Conservation (phyloP, 1,140 invertebrate species). For the Diploscapter pachys region DNA sequence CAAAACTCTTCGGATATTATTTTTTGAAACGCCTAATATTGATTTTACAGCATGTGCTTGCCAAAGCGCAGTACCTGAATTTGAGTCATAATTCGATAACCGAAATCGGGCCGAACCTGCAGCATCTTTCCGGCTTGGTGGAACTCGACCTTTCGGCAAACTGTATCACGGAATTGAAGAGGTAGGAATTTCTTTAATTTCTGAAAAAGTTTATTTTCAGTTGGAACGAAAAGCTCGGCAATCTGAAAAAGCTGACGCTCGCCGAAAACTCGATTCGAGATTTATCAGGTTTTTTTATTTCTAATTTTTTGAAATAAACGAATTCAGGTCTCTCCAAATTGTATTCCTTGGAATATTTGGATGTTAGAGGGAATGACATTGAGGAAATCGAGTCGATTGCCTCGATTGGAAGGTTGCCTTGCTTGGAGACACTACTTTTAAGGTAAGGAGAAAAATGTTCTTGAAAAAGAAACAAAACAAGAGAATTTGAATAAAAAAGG, state of each 20-base stretch:
- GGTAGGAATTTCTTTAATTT: constrained; percentile 56
- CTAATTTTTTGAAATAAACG: constrained; percentile 34
- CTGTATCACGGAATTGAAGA: constrained; percentile 67
- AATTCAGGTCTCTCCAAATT: constrained; percentile 73
- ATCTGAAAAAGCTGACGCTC: constrained; percentile 80
- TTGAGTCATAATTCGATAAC: constrained; percentile 73
- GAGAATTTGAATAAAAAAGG: too few species aligned
- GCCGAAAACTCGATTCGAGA: constrained; percentile 74
- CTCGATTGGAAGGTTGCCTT: constrained; percentile 71
- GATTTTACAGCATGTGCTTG: constrained; percentile 68
- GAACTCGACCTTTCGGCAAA: constrained; percentile 77
- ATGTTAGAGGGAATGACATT: constrained; percentile 76
- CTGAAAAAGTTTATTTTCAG: constrained; percentile 6
- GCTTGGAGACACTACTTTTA: too few species aligned
- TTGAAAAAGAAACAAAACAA: too few species aligned
- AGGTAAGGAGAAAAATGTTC: too few species aligned
- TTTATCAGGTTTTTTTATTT: neutral
- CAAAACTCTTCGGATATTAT: neutral
- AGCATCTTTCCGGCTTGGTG: constrained; percentile 73
- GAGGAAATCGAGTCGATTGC: constrained; percentile 72
- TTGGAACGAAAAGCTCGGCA: constrained; percentile 78
- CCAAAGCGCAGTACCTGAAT: constrained; percentile 71
- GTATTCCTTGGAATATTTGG: constrained; percentile 77
- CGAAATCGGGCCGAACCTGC: constrained; percentile 72
- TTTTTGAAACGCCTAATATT: neutral